Conservation (phyloP, 2,888 invertebrate genomes). For the Leptinotarsa rubiginosa region DNA sequence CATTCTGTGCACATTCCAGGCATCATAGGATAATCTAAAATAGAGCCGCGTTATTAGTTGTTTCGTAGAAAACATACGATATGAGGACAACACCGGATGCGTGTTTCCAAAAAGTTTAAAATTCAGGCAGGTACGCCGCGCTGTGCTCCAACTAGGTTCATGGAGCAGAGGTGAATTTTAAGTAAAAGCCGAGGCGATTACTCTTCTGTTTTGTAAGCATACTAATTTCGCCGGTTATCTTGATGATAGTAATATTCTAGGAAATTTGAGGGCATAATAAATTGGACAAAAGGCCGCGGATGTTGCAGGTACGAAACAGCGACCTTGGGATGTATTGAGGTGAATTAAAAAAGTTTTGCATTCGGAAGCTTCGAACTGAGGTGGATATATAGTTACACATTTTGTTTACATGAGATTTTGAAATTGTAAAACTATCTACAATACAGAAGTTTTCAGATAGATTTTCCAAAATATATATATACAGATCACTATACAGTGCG, state of each 20-base stretch:
- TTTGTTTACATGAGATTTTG: too few species aligned
- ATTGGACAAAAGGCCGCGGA: conserved; percentile 8
- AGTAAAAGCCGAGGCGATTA: conserved; percentile 53
- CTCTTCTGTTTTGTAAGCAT: conserved; percentile 52
- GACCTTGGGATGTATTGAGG: neutral
- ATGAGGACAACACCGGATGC: conserved; percentile 21
- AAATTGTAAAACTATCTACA: too few species aligned
- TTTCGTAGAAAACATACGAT: conserved; percentile 34
- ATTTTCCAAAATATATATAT: too few species aligned
- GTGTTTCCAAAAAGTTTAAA: conserved; percentile 40
- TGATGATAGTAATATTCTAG: conserved; percentile 48
- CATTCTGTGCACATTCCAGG: conserved; percentile 39
- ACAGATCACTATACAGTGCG: too few species aligned
- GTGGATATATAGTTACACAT: too few species aligned
- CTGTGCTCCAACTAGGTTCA: conserved; percentile 46
- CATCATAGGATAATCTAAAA: conserved; percentile 52
- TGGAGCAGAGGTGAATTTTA: conserved; percentile 53
- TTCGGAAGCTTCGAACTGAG: neutral
- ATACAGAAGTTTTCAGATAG: too few species aligned
- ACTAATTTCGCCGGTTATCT: conserved; percentile 51
- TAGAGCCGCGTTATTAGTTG: conserved; percentile 43
- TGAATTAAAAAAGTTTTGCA: neutral
- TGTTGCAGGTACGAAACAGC: neutral
- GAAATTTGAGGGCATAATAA: conserved; percentile 30
- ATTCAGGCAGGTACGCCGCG: conserved; percentile 49